A percentile compares a stretch with the other conserved stretches of the same genome.
phyloP scores from a whole-genome alignment of 2,888 invertebrate genomes.

The Tachina lurida region DNA sequence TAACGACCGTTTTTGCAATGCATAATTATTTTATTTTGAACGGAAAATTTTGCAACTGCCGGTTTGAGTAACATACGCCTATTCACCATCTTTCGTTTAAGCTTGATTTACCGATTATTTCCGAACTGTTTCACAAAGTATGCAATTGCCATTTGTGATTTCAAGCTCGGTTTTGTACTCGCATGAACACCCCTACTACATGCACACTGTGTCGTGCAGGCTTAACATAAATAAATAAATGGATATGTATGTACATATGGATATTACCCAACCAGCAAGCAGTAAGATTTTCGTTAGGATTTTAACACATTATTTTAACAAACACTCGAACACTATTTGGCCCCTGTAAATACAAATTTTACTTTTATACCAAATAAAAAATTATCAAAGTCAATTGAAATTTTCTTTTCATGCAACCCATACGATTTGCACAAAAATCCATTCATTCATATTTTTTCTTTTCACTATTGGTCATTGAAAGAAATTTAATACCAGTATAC shows the following conservation, averaged over 20 bases:
- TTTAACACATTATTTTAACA: conserved; percentile 17
- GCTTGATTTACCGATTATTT: too few relatives aligned
- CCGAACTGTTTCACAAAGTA: too few relatives aligned
- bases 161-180: too few relatives aligned
- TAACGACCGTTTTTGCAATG: too few relatives aligned
- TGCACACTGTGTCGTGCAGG: background rate
- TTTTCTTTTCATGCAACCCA: conserved; percentile 33
- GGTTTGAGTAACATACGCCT: too few relatives aligned
- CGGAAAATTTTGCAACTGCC: too few relatives aligned
- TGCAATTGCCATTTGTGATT: too few relatives aligned
- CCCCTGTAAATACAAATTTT: background rate
- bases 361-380: background rate
- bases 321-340: background rate
- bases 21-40: too few relatives aligned
- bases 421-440: conserved; percentile 4
- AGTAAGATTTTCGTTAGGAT: conserved; percentile 17
- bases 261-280: conserved; percentile 29
- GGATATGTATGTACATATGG: conserved; percentile 9
- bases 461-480: conserved; percentile 28
- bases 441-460: conserved; percentile 4
- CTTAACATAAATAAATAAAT: background rate
- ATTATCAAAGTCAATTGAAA: background rate
- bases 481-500: conserved; percentile 30
- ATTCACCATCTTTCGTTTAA: too few relatives aligned
- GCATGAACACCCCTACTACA: conserved; percentile 1